Base-by-base conservation (phyloP, 2,113 vertebrate species). In the Leiothrix lutea region DNA sequence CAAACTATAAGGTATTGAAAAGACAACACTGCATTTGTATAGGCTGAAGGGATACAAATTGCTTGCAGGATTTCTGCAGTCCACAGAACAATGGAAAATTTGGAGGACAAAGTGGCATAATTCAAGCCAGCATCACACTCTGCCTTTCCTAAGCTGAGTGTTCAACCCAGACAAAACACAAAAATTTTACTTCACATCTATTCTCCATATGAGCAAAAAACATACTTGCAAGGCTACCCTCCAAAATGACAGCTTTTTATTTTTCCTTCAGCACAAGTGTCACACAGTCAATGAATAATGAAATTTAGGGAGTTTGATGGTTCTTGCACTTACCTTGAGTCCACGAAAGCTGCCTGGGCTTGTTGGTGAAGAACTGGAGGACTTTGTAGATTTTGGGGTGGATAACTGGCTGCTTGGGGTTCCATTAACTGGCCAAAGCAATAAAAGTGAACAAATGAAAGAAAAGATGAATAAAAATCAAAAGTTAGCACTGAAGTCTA, bases 291-390 rank as follows among this genome's bases (percentile, higher is more conserved):
- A 23, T 7, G 2, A 84, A 53, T 42, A 74, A 51, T 6, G 28
- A 26, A 61, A 65, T 82, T 75, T 8, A 62, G 15, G 5, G 11
- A 0, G 1, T 42, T 73, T 60, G 14, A 44, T 36, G 9, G 21
- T 67, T 54, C 36, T 79, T 70, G 25, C 21, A 54, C 97, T 94
- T 98, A 99, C 99, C 98, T 99, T 99, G 71, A 99, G 97, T 94
- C 98, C 98, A 69, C 98, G 97, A 93, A 98, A 96, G 83, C 98
- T 98, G 95, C 98, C 98, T 70, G 99, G 99, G 93, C 99, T 99
- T 72, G 99, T 99, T 87, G 99, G 99, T 45, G 99, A 99, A 28
- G 99, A 99, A 67, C 98, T 99, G 90, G 99, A 99, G 77, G 99
- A 99, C 96, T 99, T 99, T 6, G 98, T 98, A 89, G 99, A 99